These are phyloP conservation scores for Gnathonemus echidnorhynchus DNA, from an alignment of 2,113 vertebrate species.

Conservation along the genomic window DNA sequence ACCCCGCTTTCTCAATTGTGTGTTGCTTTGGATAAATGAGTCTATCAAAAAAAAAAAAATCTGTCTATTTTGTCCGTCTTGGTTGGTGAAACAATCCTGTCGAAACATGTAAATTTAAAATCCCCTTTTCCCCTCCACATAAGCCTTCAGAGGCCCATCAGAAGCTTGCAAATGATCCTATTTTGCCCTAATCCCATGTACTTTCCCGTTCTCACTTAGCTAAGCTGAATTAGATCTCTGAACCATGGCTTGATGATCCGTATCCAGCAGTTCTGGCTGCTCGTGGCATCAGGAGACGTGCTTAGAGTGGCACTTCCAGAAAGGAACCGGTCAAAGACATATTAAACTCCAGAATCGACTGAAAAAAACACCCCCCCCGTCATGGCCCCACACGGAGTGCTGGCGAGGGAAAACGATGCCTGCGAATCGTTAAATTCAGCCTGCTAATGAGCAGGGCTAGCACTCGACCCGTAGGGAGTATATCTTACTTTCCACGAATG, in stretches of 20 bases:
- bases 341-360: not conserved
- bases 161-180: not conserved
- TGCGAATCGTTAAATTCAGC: conserved; percentile 10
- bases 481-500: conserved; percentile 17
- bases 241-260: not conserved
- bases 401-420: not conserved
- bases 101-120: not conserved
- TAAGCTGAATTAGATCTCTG: not conserved
- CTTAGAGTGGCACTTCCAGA: not conserved
- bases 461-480: conserved; percentile 26
- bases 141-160: not conserved
- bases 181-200: not conserved
- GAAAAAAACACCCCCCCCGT: not conserved
- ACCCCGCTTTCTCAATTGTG: not conserved
- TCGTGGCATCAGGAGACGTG: not conserved
- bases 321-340: not conserved
- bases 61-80: not conserved
- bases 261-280: not conserved
- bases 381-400: not conserved
- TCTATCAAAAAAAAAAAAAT: not conserved
- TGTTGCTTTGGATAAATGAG: not conserved
- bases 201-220: not conserved
- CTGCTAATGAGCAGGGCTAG: conserved; percentile 1
- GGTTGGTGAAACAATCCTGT: not conserved
- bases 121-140: not conserved